Base-by-base conservation (phyloP, 2,113 vertebrate genomes). In the Entomyzon cyanotis region DNA sequence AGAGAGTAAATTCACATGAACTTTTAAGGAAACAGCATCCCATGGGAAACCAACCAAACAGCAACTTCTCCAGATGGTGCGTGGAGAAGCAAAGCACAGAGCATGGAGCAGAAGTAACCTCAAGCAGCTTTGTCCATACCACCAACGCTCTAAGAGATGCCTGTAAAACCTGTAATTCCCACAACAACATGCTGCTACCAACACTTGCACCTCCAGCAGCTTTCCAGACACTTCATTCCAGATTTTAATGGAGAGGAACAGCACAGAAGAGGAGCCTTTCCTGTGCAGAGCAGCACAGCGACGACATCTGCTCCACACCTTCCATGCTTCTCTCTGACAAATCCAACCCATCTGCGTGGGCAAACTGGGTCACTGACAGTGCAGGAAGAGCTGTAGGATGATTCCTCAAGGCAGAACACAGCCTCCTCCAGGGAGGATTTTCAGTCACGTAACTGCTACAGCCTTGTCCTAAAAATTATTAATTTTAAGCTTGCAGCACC, bases 301-400 rank as follows among this genome's bases (percentile, higher is more conserved):
- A 28, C 2, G 0, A 75, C 89, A 94, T 91, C 94, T 87, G 89
- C 70, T 92, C 84, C 49, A 64, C 79, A 95, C 87, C 93, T 89
- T 94, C 50, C 10, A 0, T 37, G 84, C 84, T 91, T 46, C 69
- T 53, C 87, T 71, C 77, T 39, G 44, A 77, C 81, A 96, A 94
- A 94, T 55, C 84, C 91, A 73, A 56, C 74, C 93, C 82, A 89
- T 75, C 62, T 82, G 91, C 15, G 19, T 76, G 63, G 91, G 93
- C 73, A 95, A 95, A 95, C 49, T 76, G 78, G 84, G 81, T 91
- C 87, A 89, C 71, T 79, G 41, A 9, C 2, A 30, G 7, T 3
- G n/a, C 77, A 88, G 85, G 70, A 94, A 80, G 76, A 85, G 75
- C 73, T 4, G 63, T 1, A 33, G 93, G 91, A 90, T 25, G 63